Percentiles rank a stretch among this genome's conserved stretches.
phyloP scores from a whole-genome alignment of 2,888 invertebrate genomes.

The Prosopocoilus inquinatus region DNA sequence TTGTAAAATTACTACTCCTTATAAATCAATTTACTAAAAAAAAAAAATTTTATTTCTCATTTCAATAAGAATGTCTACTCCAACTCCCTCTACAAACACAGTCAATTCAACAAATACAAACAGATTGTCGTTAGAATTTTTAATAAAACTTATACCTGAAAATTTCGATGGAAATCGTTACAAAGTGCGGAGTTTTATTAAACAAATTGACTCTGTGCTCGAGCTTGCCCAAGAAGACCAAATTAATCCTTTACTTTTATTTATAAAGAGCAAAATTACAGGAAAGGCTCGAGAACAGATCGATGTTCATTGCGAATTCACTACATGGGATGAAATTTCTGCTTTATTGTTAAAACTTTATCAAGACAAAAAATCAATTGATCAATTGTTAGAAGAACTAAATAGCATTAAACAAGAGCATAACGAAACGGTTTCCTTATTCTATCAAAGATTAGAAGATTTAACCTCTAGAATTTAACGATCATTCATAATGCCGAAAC shows the following conservation, averaged over 20 bases:
- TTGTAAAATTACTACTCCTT: too few species aligned
- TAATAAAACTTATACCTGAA: slow-evolving; percentile 7
- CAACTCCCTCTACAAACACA: too few species aligned
- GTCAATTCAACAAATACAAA: too few species aligned
- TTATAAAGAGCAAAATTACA: slow-evolving; percentile 18
- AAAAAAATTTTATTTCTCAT: too few species aligned
- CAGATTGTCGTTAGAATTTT: not conserved
- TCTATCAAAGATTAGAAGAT: slow-evolving; percentile 20
- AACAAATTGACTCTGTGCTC: slow-evolving; percentile 21
- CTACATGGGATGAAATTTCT: slow-evolving; percentile 18
- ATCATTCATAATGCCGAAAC: slow-evolving; percentile 8
- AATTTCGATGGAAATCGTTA: slow-evolving; percentile 8
- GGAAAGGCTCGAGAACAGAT: slow-evolving; percentile 21
- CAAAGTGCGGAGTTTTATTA: slow-evolving; percentile 21
- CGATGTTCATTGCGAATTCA: slow-evolving; percentile 18
- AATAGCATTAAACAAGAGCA: slow-evolving; percentile 16
- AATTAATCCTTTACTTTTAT: slow-evolving; percentile 13
- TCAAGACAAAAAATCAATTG: slow-evolving; percentile 20
- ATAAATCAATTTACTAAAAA: too few species aligned
- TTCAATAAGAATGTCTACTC: too few species aligned
- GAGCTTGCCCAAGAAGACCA: slow-evolving; percentile 18
- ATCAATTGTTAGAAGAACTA: slow-evolving; percentile 19
- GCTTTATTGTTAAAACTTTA: slow-evolving; percentile 17
- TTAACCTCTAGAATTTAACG: slow-evolving; percentile 13
- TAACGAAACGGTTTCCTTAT: slow-evolving; percentile 18